phyloP scores from a whole-genome alignment of 1,140 invertebrate genomes.

The Oppia nitens region DNA sequence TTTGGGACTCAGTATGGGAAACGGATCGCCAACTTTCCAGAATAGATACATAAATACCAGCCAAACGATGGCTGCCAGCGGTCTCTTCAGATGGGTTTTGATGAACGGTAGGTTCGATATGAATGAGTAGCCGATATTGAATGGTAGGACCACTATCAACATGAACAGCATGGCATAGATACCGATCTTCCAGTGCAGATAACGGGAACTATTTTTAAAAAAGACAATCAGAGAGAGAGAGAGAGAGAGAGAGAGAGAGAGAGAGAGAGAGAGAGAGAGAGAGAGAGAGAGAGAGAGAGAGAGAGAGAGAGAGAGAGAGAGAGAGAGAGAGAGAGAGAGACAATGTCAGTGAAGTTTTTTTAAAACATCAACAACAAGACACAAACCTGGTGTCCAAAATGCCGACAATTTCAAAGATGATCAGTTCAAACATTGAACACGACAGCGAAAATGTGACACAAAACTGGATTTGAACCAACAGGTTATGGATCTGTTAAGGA shows the following conservation, averaged over 20 bases:
- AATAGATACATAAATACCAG: constrained; percentile 85
- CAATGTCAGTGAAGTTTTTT: constrained; percentile 16
- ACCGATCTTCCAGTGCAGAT: constrained; percentile 87
- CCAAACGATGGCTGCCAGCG: constrained; percentile 68
- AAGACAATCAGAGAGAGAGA: no score
- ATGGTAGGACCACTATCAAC: constrained; percentile 87
- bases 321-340: constrained; percentile 11
- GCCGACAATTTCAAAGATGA: constrained; percentile 98
- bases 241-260: no score
- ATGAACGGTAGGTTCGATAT: constrained; percentile 76
- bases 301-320: no score
- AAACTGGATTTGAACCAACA: constrained; percentile 85
- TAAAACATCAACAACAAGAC: constrained; percentile 3
- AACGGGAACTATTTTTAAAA: constrained; percentile 58
- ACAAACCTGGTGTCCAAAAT: constrained; percentile 60
- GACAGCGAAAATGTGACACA: constrained; percentile 91
- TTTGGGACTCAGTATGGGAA: constrained; percentile 86
- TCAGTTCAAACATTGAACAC: constrained; percentile 98
- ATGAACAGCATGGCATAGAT: constrained; percentile 81
- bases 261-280: no score
- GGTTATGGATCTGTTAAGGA: constrained; percentile 53
- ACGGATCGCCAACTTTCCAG: constrained; percentile 98
- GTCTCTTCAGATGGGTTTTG: constrained; percentile 50
- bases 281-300: no score
- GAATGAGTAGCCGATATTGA: constrained; percentile 90